Evolutionary conservation across 1,140 invertebrate genomes (phyloP).

Genomic region (Frieseomelitta varia): DNA sequence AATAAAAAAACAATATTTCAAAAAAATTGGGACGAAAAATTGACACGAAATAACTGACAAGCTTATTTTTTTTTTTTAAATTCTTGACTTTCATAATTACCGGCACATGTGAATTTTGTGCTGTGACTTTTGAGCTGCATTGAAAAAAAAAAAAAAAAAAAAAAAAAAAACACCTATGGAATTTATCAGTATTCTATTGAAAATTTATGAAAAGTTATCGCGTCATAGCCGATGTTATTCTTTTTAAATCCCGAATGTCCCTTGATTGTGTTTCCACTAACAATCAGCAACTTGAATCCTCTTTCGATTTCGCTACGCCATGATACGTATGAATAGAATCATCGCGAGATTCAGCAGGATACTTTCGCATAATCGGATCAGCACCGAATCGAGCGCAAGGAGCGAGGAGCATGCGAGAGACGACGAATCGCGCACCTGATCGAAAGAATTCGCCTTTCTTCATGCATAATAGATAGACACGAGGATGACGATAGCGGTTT

Average conservation of each 20-base stretch:
- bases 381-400: neutral
- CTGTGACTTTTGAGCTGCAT: no score
- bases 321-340: neutral
- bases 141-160: no score
- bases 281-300: neutral
- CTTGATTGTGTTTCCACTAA: neutral
- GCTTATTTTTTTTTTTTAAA: no score
- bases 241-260: neutral
- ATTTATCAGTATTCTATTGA: no score
- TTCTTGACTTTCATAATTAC: no score
- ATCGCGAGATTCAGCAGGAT: neutral
- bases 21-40: no score
- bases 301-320: neutral
- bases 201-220: no score
- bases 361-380: neutral
- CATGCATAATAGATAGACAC: conserved; percentile 40
- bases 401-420: neutral
- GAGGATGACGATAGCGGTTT: conserved; percentile 1
- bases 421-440: neutral
- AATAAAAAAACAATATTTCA: no score
- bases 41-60: no score
- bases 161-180: no score
- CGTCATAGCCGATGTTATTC: neutral
- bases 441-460: neutral
- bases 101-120: no score